A percentile compares a stretch with the other conserved stretches of the same genome.
Evolutionary conservation across 2,888 invertebrate species (phyloP).

Genomic region (Drosophila engyochracea): DNA sequence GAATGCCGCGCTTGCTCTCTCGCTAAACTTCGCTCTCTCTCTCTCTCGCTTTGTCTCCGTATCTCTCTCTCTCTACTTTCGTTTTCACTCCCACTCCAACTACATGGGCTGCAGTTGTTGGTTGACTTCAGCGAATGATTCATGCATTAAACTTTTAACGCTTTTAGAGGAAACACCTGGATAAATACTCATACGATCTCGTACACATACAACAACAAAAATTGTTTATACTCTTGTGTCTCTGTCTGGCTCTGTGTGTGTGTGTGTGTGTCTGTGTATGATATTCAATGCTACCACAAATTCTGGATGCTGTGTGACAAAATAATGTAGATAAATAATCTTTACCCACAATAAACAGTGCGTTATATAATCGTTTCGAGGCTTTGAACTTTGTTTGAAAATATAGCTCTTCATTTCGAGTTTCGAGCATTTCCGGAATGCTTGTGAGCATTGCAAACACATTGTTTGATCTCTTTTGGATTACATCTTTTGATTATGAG

Average conservation of each 20-base stretch:
- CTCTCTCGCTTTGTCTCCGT: background rate
- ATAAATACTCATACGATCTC: conserved; percentile 56
- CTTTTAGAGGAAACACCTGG: conserved; percentile 74
- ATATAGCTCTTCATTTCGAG: background rate
- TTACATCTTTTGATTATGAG: conserved; percentile 4
- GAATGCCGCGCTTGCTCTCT: conserved; percentile 23
- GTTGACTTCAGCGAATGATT: conserved; percentile 51
- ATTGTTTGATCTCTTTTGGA: conserved; percentile 2
- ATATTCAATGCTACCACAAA: conserved; percentile 43
- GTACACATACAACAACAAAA: conserved; percentile 15
- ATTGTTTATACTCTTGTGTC: conserved; percentile 28
- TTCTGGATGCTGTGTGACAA: conserved; percentile 50
- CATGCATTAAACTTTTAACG: conserved; percentile 58
- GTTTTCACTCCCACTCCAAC: conserved; percentile 32
- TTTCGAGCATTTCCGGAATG: conserved; percentile 19
- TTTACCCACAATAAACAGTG: conserved; percentile 13
- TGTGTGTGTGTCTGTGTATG: background rate
- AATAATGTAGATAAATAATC: conserved; percentile 23
- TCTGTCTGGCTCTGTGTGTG: background rate
- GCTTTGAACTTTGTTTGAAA: conserved; percentile 21
- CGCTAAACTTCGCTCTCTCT: background rate
- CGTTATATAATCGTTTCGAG: conserved; percentile 10
- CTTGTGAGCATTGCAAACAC: background rate
- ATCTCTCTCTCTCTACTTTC: background rate
- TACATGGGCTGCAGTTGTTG: conserved; percentile 13